Base-by-base conservation (phyloP, 1,140 invertebrate genomes). In the Fopius arisanus region DNA sequence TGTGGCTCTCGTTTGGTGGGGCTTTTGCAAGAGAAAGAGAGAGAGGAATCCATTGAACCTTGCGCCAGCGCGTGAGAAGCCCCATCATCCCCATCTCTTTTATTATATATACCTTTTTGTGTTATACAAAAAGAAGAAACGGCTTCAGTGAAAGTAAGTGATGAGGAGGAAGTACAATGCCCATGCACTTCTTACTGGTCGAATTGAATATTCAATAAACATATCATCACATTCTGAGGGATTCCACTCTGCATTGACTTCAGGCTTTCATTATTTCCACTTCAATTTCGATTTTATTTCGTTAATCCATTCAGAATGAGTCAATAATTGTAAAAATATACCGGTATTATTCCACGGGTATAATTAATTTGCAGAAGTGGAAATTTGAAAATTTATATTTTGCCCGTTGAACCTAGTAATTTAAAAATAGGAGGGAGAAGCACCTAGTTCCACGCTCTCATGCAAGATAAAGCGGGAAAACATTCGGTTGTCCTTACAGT, bases 381-480 rank as follows among this genome's bases (percentile, higher is more conserved):
- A n/a, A n/a, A n/a, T n/a, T n/a, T n/a, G n/a, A n/a, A n/a, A n/a
- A n/a, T n/a, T n/a, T 37, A 7, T 5, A 7, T 37, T 74, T 75
- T 75, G 66, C 37, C 37, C 69, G 48, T 70, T 62, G 23, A 10
- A 16, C 28, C 26, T 26, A 10, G 43, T 23, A 51, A 28, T 29
- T 43, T 43, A 3, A 37, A 51, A 70, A 31, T 16, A 67, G 16
- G 37, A 37, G 29, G 26, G 28, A 29, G 71, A 70, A 70, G 43
- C 43, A n/a, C 70, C 73, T 72, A 73, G 75, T 67, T 70, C 3
- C 14, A 19, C n/a, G 1, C 7, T 19, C 14, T 6, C 16, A n/a
- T 33, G 67, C 62, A 54, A 69, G 67, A 75, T 54, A 75, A 19
- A 69, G 68, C 14, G 67, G 77, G 63, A 77, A 51, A 67, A 16